Evolutionary conservation across 2,888 invertebrate species (phyloP), one percentile per base, ranked within the genome.

Genomic region (Tubiluchus corallicola): DNA sequence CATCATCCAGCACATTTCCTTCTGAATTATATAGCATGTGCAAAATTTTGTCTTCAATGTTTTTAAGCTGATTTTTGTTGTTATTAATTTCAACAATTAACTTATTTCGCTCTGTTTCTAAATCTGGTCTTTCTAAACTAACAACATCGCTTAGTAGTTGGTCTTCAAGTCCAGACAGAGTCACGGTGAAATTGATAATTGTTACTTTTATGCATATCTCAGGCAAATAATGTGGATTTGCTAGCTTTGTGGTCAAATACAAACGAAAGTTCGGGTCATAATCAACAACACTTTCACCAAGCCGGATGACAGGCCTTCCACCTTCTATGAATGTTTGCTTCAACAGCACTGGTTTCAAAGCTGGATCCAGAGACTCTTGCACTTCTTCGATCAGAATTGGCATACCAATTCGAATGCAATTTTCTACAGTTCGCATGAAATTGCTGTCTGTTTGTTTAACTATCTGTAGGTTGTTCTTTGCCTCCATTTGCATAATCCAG

Each of bases 271-370:
- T 62, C 40, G 53, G 54, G 49, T 64, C 63, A 48, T 64, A 66
- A 45, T 66, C 65, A 16, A 66, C 59, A 49, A 65, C 64, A 46
- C 57, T 60, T 56, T 66, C 65, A 20, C 66, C 66, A 13, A 66
- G 54, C 20, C 62, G 57, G 41, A 66, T 64, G 42, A 65, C 51
- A 41, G 62, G 47, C 21, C 64, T 56, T 17, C 65, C 65, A 44
- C 63, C 63, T 59, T 43, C 74, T 38, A 74, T 53, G 55, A 79
- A 83, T 1, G 79, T 82, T 62, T 83, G 80, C 53, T 82, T 80
- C 37, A 81, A 52, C 13, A 66, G 53, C 16, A 66, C 53, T 1
- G 65, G 65, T 46, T 66, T 65, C 41, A 65, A 52, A n/a, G 63
- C 57, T 1, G 65, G 64, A 47, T 66, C 66, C 16, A 66, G 51